Base-by-base conservation (phyloP, 2,113 vertebrate species). In the Tilapia sparmanii region DNA sequence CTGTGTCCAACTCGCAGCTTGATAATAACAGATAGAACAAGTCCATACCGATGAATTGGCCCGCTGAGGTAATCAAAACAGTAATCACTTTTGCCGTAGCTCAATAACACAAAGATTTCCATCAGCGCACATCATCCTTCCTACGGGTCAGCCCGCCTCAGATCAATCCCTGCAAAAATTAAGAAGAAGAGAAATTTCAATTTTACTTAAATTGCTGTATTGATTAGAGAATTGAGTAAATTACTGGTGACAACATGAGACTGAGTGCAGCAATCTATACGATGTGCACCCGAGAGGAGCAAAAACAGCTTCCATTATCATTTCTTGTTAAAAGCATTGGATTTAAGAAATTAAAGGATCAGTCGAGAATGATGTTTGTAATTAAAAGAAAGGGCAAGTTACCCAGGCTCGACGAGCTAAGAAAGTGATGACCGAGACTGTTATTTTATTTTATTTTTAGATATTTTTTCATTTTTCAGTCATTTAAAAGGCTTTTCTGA, bases 141-240 rank as follows among this genome's bases (percentile, higher is more conserved):
- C 80, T 87, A 53, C 82, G 38, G 90, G 68, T 90, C 88, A 9
- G 80, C 15, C 83, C 0, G 38, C 16, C 29, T 53, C 29, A 45
- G 85, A 93, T 94, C 93, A 93, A 92, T 95, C 87, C 80, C 59
- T 11, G 1, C 83, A 80, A 90, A 94, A 96, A 94, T 89, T 73
- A 92, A 93, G 83, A 52, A 76, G 81, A 85, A 63, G 86, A 87
- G 88, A 95, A 94, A 86, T 94, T 92, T 94, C 85, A 91, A 88
- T 95, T 93, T 94, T 12, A 11, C 50, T 73, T 15, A 76, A 76
- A 13, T 89, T 86, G 82, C 61, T n/a, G 59, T 91, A 94, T 95
- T 93, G 94, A 95, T 95, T 76, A 54, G 61, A 55, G 86, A 91
- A 94, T 94, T 33, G 88, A 95, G 91, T 91, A 93, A 93, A 93